A percentile compares a stretch with the other conserved stretches of the same genome.
These are phyloP conservation scores for Adelphocoris suturalis DNA, from an alignment of 2,888 invertebrate species.

Conservation along the genomic window DNA sequence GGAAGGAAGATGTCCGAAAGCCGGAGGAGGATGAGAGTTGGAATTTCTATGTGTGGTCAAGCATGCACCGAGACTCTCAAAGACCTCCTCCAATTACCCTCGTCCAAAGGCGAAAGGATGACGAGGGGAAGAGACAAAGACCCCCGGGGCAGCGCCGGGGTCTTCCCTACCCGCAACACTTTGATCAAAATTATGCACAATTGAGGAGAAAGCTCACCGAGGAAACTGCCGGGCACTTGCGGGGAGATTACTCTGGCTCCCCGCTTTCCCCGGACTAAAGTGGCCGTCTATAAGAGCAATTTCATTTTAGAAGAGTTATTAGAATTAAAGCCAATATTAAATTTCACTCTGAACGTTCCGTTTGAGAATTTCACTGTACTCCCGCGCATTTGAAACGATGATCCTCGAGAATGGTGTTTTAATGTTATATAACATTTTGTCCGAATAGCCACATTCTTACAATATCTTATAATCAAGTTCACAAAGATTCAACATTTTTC, in stretches of 20 bases:
- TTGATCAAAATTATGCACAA: slow-evolving; percentile 70
- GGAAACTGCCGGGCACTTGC: slow-evolving; percentile 13
- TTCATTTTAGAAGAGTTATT: slow-evolving; percentile 47
- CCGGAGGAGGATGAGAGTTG: background rate
- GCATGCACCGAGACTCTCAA: slow-evolving; percentile 62
- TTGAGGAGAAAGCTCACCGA: slow-evolving; percentile 59
- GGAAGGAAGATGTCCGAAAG: slow-evolving; percentile 47
- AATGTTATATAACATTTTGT: no score
- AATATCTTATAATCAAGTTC: no score
- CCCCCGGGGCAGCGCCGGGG: background rate
- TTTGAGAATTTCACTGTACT: background rate
- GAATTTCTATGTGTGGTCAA: slow-evolving; percentile 63
- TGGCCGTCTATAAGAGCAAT: slow-evolving; percentile 32
- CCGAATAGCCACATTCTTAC: no score
- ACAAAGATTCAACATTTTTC: no score
- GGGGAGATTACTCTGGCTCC: slow-evolving; percentile 34
- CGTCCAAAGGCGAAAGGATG: slow-evolving; percentile 26
- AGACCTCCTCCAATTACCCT: slow-evolving; percentile 58
- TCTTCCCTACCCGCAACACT: slow-evolving; percentile 33
- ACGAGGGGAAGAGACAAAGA: background rate
- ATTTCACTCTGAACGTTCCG: background rate
- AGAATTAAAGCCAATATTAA: slow-evolving; percentile 48
- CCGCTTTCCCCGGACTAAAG: slow-evolving; percentile 1
- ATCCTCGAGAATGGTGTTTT: no score
- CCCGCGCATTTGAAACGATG: no score